Evolutionary conservation across 2,113 vertebrate genomes (phyloP).

Genomic region (Isichthys henryi): DNA sequence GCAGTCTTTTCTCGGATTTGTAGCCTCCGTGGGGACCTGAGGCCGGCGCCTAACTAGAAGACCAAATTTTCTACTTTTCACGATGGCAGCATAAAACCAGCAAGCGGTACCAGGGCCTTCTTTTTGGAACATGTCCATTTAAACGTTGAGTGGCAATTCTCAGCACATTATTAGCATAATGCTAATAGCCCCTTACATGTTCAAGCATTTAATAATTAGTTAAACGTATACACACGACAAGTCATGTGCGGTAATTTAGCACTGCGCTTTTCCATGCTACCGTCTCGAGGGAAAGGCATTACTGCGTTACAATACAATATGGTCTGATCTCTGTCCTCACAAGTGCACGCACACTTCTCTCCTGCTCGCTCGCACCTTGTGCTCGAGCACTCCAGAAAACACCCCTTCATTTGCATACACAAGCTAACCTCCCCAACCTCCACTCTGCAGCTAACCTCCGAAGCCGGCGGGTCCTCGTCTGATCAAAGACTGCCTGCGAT

Average conservation of each 20-base stretch:
- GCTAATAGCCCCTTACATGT: neutral
- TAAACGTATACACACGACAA: neutral
- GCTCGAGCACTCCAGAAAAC: neutral
- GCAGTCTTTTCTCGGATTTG: neutral
- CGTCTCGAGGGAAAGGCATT: neutral
- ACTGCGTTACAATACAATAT: neutral
- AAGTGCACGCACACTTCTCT: neutral
- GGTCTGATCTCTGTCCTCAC: neutral
- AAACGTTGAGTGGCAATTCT: neutral
- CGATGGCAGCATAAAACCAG: neutral
- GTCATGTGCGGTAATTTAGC: neutral
- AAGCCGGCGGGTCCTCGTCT: neutral
- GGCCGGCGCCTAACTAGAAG: neutral
- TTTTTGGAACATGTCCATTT: neutral
- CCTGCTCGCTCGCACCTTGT: neutral
- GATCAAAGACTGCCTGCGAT: neutral
- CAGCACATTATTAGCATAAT: neutral
- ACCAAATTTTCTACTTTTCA: neutral
- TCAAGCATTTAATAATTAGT: neutral
- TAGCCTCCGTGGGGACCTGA: neutral
- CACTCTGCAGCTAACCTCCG: neutral
- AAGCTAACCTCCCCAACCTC: neutral
- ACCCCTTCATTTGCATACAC: conserved; percentile 1
- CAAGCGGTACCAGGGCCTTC: neutral
- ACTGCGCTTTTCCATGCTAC: neutral